Conservation (phyloP, 1,140 invertebrate species). For the Bombus confusus region DNA sequence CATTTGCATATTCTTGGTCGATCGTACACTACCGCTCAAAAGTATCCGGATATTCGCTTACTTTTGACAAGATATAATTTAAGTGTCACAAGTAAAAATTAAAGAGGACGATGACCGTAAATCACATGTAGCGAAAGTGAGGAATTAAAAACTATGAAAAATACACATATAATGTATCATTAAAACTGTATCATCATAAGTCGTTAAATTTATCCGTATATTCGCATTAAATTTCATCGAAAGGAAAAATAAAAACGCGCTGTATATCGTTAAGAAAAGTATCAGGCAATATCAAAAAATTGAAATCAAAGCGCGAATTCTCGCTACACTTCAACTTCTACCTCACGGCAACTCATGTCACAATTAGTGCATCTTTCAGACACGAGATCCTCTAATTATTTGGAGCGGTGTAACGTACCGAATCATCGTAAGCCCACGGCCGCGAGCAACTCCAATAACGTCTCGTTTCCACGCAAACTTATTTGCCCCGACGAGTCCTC, state of each 20-base stretch:
- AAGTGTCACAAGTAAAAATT: not conserved
- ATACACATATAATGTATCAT: not conserved
- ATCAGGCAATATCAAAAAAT: not conserved
- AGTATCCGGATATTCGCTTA: not conserved
- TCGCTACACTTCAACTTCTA: not conserved
- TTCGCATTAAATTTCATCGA: not conserved
- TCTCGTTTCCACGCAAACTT: conserved; percentile 17
- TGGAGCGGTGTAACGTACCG: not conserved
- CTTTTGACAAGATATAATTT: too few species aligned
- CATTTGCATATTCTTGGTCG: not conserved
- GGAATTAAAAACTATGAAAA: not conserved
- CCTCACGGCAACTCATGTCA: not conserved
- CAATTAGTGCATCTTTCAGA: not conserved
- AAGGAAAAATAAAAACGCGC: not conserved
- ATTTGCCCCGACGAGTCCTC: not conserved
- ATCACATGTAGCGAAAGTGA: not conserved
- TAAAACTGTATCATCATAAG: not conserved
- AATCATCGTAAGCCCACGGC: not conserved
- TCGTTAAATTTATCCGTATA: not conserved
- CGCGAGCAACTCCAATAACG: conserved; percentile 9
- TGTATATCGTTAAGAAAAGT: not conserved
- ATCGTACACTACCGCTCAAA: not conserved
- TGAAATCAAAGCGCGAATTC: not conserved
- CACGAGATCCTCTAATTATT: conserved; percentile 30
- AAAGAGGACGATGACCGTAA: not conserved